Conservation (phyloP, 2,113 vertebrate species). For the Erpornis zantholeuca region DNA sequence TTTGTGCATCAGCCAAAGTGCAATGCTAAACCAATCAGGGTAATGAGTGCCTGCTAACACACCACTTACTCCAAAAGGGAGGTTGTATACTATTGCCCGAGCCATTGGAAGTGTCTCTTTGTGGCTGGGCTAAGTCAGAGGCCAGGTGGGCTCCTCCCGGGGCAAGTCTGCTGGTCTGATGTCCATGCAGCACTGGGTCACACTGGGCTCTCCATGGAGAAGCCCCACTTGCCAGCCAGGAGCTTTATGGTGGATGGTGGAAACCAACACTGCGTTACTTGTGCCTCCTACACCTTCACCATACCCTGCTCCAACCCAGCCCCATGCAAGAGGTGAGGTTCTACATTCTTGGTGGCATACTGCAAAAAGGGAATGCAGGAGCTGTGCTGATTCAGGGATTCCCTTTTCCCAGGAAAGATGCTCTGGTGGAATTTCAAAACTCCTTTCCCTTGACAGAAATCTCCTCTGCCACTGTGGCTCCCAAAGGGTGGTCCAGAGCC, state of each 20-base stretch:
- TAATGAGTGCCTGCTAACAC: not conserved
- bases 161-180: not conserved
- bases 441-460: not conserved
- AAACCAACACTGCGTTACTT: not conserved
- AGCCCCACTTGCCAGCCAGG: not conserved
- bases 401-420: not conserved
- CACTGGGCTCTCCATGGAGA: not conserved
- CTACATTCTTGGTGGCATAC: not conserved
- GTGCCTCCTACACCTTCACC: not conserved
- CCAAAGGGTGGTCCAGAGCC: not conserved
- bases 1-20: not conserved
- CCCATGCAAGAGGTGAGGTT: not conserved
- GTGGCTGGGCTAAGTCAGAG: not conserved
- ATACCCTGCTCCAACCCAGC: not conserved
- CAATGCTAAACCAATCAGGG: not conserved
- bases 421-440: not conserved
- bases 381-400: not conserved
- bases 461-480: not conserved
- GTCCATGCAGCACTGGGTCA: not conserved
- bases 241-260: not conserved
- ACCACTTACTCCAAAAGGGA: not conserved
- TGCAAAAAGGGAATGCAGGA: not conserved
- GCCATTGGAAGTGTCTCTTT: not conserved
- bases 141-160: not conserved
- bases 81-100: not conserved